Evolutionary conservation across 2,888 invertebrate genomes (phyloP).

Genomic region (Orchestes rusci): DNA sequence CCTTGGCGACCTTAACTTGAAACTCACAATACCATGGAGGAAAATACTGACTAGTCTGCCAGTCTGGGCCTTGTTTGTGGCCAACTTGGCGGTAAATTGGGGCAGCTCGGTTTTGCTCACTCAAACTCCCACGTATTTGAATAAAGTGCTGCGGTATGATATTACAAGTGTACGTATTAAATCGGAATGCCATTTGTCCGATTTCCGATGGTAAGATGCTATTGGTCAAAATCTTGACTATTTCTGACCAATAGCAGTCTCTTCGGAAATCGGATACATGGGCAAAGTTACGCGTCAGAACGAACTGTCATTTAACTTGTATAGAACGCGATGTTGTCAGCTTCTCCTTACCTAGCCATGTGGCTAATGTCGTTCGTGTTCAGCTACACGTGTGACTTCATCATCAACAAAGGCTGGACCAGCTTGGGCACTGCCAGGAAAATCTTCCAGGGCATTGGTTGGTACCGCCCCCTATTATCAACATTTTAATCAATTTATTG

Average conservation of each 20-base stretch:
- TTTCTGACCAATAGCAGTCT: too few species aligned
- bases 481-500: neutral
- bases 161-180: slow-evolving; percentile 54
- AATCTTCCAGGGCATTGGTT: slow-evolving; percentile 51
- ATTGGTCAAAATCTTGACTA: slow-evolving; percentile 1
- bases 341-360: slow-evolving; percentile 67
- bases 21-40: slow-evolving; percentile 58
- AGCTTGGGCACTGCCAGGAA: slow-evolving; percentile 44
- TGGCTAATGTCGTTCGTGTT: slow-evolving; percentile 64
- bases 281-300: too few species aligned
- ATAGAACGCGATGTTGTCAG: slow-evolving; percentile 61
- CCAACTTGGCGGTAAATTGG: slow-evolving; percentile 70
- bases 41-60: slow-evolving; percentile 66
- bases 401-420: slow-evolving; percentile 44
- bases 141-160: slow-evolving; percentile 60
- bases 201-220: too few species aligned
- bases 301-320: too few species aligned
- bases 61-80: slow-evolving; percentile 64
- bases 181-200: too few species aligned
- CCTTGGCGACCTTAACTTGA: slow-evolving; percentile 17
- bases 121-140: slow-evolving; percentile 75
- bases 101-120: slow-evolving; percentile 79
- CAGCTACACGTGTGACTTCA: slow-evolving; percentile 57
- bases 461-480: neutral
- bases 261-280: too few species aligned